Conservation (phyloP, 1,140 invertebrate genomes). For the Eueides isabella region DNA sequence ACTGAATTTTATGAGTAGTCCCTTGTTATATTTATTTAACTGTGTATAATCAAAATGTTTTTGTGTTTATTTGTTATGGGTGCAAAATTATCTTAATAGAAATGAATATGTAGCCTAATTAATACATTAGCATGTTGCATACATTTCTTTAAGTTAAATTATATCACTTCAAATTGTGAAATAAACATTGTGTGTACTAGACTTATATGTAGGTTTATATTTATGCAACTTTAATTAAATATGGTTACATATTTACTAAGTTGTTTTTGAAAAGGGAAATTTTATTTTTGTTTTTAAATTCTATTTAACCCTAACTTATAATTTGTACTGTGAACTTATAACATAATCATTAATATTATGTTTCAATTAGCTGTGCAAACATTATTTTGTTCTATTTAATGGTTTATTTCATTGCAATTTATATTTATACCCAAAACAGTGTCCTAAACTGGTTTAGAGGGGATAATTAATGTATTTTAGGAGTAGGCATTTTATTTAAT, state of each 20-base stretch:
- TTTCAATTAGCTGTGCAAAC: not conserved
- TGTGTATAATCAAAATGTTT: not conserved
- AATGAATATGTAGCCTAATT: not conserved
- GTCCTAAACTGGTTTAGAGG: not conserved
- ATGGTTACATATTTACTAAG: no score
- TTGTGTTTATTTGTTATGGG: not conserved
- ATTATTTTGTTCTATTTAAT: not conserved
- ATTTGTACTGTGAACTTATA: not conserved
- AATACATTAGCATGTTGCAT: not conserved
- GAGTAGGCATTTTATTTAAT: not conserved
- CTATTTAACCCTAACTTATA: not conserved
- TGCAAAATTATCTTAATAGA: not conserved
- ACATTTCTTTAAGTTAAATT: not conserved
- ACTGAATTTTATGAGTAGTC: conserved; percentile 43
- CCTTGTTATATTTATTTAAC: conserved; percentile 17
- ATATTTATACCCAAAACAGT: not conserved
- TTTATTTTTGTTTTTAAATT: not conserved
- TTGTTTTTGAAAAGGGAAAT: not conserved
- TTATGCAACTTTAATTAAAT: no score
- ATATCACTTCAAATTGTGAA: not conserved
- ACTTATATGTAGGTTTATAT: not conserved
- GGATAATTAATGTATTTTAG: not conserved
- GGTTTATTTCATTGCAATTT: not conserved
- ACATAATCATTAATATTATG: not conserved
- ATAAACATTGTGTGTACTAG: not conserved